Base-by-base conservation (phyloP, 2,113 vertebrate species). In the Aspiorhynchus laticeps region DNA sequence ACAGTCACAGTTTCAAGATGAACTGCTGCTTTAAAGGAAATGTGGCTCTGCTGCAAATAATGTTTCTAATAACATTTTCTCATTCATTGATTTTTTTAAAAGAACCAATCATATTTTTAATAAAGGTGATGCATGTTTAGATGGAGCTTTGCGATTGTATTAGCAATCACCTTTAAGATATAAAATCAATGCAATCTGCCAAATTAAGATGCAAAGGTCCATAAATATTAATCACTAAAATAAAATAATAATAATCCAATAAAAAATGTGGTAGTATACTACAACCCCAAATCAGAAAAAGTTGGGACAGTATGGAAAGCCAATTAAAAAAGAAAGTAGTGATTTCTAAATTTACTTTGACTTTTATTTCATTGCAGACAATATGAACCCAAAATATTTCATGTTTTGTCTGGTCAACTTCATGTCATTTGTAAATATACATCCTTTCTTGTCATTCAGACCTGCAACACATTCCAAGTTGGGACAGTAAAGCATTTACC, bases 1-100 rank as follows among this genome's bases (percentile, higher is more conserved):
- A 33, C 31, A 80, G 53, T n/a, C 56, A 24, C 56, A 63, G 63
- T 69, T 65, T 69, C 63, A 51, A 53, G 75, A 77, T 51, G 46
- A 77, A 31, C 75, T 77, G 46, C 46, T 11, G 26, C 12, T 48
- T 46, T 69, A 51, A 67, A 48, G 10, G 24, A 77, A 46, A 19
- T 33, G 56, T 46, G 24, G 2, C 12, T 59, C 31, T 63, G 9
- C 56, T 63, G 31, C 21, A 38, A 80, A 43, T 63, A 14, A 76
- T 28, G 2, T n/a, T 46, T 76, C 41, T 76, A 76, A 76, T 48
- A 43, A 26, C 41, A 48, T 76, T 76, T 46, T 76, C 5, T 76
- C 73, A 76, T 41, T 26, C 24, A 75, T n/a, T 46, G 10, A 46
- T 75, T 46, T 38, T 73, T 75, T 75, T 75, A 5, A 75, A 7